phyloP scores from a whole-genome alignment of 2,888 invertebrate genomes.

The Acrobeloides nanus region DNA sequence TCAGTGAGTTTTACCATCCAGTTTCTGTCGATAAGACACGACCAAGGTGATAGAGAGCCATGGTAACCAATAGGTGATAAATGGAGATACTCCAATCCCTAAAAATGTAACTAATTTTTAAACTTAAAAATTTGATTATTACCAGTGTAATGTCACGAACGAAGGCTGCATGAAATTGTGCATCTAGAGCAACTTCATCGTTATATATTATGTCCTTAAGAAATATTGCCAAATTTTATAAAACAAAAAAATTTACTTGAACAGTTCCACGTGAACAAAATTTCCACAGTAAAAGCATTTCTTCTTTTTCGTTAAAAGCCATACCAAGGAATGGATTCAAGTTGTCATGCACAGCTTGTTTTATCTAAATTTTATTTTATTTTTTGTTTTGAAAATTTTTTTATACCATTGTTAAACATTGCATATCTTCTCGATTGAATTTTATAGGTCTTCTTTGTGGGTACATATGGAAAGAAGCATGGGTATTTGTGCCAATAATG shows the following conservation, averaged over 20 bases:
- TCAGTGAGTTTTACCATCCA: constrained; percentile 51
- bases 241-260: no score
- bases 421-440: constrained; percentile 37
- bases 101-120: no score
- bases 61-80: constrained; percentile 45
- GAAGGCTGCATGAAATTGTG: constrained; percentile 90
- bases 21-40: constrained; percentile 45
- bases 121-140: background rate
- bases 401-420: constrained; percentile 18
- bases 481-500: constrained; percentile 48
- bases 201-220: constrained; percentile 62
- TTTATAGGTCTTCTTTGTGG: constrained; percentile 46
- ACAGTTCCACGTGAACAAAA: constrained; percentile 50
- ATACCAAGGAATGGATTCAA: constrained; percentile 88
- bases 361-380: constrained; percentile 64
- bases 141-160: constrained; percentile 90
- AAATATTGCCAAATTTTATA: no score
- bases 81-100: constrained; percentile 48
- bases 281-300: constrained; percentile 48
- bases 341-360: constrained; percentile 76
- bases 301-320: constrained; percentile 51
- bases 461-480: constrained; percentile 48
- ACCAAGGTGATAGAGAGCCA: constrained; percentile 44
- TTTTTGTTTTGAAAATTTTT: no score
- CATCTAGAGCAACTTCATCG: constrained; percentile 90